These are phyloP conservation scores for Forbesichthys papilliferus DNA, from an alignment of 2,113 vertebrate species.

Conservation along the genomic window DNA sequence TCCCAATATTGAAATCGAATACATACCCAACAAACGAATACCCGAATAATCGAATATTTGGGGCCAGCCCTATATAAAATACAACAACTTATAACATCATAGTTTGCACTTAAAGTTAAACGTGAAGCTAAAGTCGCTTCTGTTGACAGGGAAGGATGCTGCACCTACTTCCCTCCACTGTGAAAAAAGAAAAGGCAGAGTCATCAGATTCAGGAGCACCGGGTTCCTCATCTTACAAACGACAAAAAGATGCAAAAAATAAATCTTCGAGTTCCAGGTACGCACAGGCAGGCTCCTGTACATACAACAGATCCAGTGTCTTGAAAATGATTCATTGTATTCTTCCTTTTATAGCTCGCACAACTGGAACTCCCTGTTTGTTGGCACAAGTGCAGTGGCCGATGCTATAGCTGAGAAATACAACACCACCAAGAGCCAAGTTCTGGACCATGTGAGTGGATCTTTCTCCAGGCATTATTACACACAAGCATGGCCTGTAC, in stretches of 20 bases:
- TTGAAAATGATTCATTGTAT: neutral
- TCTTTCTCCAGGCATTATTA: neutral
- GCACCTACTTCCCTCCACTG: conserved; percentile 88
- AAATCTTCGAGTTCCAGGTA: conserved; percentile 91
- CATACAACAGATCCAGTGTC: neutral
- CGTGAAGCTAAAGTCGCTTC: neutral
- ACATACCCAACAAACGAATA: too few species aligned
- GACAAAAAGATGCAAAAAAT: conserved; percentile 85
- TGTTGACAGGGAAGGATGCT: conserved; percentile 87
- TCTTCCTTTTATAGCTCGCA: conserved; percentile 80
- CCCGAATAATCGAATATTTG: too few species aligned
- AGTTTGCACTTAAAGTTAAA: neutral
- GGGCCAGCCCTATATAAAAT: too few species aligned
- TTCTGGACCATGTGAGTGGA: conserved; percentile 90
- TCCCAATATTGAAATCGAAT: too few species aligned
- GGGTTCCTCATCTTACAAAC: conserved; percentile 86
- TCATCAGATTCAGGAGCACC: conserved; percentile 35
- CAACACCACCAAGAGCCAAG: conserved; percentile 91
- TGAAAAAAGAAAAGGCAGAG: conserved; percentile 84
- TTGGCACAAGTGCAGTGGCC: conserved; percentile 91
- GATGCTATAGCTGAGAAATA: conserved; percentile 94
- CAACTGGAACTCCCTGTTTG: conserved; percentile 94
- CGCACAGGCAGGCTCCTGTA: neutral
- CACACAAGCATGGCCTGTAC: neutral
- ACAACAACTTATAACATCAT: too few species aligned